Evolutionary conservation across 2,797 vertebrate genomes (phyloP).

Genomic region (Heliangelus exortis): DNA sequence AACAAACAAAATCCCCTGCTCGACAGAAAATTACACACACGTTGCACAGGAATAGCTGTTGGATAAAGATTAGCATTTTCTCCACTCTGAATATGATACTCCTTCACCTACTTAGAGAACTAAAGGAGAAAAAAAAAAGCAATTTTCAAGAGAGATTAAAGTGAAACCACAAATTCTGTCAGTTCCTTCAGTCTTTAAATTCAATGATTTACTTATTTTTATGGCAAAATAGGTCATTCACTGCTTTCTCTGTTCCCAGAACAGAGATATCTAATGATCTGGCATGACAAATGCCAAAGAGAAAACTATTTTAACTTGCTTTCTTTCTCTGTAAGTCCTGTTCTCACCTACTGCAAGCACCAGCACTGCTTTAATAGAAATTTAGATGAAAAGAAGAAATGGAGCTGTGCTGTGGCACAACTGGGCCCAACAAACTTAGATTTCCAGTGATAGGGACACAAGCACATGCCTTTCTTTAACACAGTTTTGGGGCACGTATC

Average conservation of each 20-base stretch:
- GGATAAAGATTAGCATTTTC: not conserved
- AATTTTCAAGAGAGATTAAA: not conserved
- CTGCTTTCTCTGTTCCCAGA: not conserved
- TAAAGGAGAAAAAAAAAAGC: not conserved
- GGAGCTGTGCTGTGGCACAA: not conserved
- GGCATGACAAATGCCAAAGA: not conserved
- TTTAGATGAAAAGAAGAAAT: not conserved
- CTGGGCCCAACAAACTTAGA: not conserved
- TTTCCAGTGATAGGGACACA: not conserved
- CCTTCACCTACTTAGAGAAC: not conserved
- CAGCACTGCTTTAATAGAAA: not conserved
- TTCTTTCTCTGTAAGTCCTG: not conserved
- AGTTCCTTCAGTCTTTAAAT: not conserved
- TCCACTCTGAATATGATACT: not conserved
- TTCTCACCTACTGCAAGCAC: not conserved
- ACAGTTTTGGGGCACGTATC: not conserved
- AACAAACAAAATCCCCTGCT: not conserved
- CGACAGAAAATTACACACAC: not conserved
- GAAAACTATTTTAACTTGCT: not conserved
- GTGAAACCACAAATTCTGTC: constrained; percentile 4
- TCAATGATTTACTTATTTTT: constrained; percentile 3
- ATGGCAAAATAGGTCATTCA: constrained; percentile 14
- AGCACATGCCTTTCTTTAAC: not conserved
- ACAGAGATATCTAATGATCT: not conserved
- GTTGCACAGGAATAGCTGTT: not conserved